phyloP scores from a whole-genome alignment of 1,140 invertebrate species.

The Mamestra configurata region DNA sequence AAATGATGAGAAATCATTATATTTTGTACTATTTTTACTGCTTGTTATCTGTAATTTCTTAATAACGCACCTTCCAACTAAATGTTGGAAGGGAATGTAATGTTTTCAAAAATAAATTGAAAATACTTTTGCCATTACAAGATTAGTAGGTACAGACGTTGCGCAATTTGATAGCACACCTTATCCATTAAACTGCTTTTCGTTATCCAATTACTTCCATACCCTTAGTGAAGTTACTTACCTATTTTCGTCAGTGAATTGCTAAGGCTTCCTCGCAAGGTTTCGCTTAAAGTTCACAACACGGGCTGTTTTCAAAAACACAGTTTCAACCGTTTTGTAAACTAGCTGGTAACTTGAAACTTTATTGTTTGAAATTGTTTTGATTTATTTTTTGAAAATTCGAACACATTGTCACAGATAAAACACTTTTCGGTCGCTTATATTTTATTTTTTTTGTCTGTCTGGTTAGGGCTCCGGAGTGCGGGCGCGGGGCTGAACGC shows the following conservation, averaged over 20 bases:
- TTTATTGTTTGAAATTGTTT: slow-evolving; percentile 36
- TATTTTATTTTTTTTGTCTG: slow-evolving; percentile 27
- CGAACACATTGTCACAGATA: slow-evolving; percentile 37
- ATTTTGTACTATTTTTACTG: background rate
- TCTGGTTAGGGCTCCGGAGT: slow-evolving; percentile 60
- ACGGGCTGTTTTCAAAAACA: slow-evolving; percentile 45
- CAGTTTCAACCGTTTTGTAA: slow-evolving; percentile 29
- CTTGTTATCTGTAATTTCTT: background rate
- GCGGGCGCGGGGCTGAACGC: slow-evolving; percentile 75
- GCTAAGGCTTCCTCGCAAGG: slow-evolving; percentile 60
- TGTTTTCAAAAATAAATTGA: no score
- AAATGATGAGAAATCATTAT: background rate
- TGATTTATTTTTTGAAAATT: background rate
- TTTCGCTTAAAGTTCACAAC: slow-evolving; percentile 63
- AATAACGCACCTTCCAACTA: no score
- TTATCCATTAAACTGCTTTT: slow-evolving; percentile 46
- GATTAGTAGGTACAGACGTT: slow-evolving; percentile 12
- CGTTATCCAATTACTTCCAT: slow-evolving; percentile 62
- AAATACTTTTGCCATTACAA: background rate
- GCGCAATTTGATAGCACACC: slow-evolving; percentile 11
- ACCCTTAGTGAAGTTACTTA: slow-evolving; percentile 55
- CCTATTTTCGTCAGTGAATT: slow-evolving; percentile 56
- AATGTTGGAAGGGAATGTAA: no score
- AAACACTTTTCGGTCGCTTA: slow-evolving; percentile 1
- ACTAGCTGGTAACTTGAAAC: slow-evolving; percentile 17